Percentiles rank a stretch among this genome's conserved stretches.
Evolutionary conservation across 2,797 vertebrate genomes (phyloP).

Genomic region (Cynopterus sphinx): DNA sequence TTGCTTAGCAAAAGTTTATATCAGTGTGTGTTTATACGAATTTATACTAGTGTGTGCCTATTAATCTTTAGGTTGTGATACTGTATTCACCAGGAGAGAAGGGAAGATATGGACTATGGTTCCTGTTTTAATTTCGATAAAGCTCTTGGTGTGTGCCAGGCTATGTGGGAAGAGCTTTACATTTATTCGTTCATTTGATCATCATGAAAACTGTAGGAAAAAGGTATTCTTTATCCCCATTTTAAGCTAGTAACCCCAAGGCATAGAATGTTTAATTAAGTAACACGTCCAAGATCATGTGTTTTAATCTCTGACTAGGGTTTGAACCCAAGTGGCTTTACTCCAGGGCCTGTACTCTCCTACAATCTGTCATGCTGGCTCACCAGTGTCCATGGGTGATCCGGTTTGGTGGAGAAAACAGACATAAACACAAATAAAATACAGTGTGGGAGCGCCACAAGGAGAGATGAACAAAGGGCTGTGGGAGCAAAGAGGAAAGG

Average conservation of each 20-base stretch:
- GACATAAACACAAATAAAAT: conserved; percentile 4
- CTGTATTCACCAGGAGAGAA: neutral
- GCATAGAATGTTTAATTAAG: neutral
- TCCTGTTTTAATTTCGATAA: neutral
- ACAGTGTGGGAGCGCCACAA: neutral
- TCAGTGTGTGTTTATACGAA: too few relatives aligned
- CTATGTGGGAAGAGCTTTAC: neutral
- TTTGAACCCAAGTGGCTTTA: neutral
- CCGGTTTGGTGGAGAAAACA: neutral
- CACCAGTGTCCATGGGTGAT: neutral
- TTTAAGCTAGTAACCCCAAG: neutral
- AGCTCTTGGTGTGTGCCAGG: neutral
- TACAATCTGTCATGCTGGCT: neutral
- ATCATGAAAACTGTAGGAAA: neutral
- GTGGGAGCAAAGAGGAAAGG: conserved; percentile 41
- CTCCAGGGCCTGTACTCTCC: neutral
- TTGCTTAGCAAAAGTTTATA: neutral
- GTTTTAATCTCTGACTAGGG: neutral
- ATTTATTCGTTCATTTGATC: neutral
- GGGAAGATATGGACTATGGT: neutral
- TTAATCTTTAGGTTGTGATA: neutral
- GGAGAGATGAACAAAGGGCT: conserved; percentile 16
- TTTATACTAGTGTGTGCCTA: neutral
- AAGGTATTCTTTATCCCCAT: neutral
- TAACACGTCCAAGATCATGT: neutral